Conservation (phyloP, 2,888 invertebrate genomes). For the Lampropteryx suffumata region DNA sequence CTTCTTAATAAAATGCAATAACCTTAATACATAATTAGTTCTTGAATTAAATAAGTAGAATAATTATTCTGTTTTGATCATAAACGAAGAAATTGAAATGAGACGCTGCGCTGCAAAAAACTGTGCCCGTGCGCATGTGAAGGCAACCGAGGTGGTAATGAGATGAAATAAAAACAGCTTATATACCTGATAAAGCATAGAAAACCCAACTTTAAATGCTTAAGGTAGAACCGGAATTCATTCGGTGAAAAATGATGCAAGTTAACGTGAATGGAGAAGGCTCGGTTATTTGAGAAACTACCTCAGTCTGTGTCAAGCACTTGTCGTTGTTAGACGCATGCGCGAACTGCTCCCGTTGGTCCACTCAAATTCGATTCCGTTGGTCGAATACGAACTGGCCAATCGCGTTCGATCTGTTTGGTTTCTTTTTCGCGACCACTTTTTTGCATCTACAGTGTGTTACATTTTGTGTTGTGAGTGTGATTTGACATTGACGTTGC, state of each 20-base stretch:
- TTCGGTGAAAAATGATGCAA: constrained; percentile 38
- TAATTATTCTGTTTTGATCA: background rate
- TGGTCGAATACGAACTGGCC: constrained; percentile 60
- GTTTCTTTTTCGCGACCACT: constrained; percentile 68
- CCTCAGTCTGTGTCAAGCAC: constrained; percentile 69
- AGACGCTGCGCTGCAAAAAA: constrained; percentile 71
- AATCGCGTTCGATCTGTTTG: constrained; percentile 71
- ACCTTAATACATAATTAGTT: too few relatives aligned
- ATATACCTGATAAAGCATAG: constrained; percentile 24
- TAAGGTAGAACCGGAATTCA: constrained; percentile 33
- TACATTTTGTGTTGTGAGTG: constrained; percentile 64
- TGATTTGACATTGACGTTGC: constrained; percentile 62
- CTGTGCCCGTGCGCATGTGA: constrained; percentile 73
- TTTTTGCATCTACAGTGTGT: constrained; percentile 63
- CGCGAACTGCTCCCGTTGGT: constrained; percentile 51
- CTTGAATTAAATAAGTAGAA: too few relatives aligned
- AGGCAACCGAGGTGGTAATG: constrained; percentile 74
- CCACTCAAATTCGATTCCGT: constrained; percentile 65
- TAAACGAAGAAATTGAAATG: constrained; percentile 50
- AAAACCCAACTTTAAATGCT: constrained; percentile 16
- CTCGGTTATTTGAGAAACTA: constrained; percentile 71
- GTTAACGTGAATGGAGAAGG: constrained; percentile 74
- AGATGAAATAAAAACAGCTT: constrained; percentile 37
- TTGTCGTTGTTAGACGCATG: constrained; percentile 62
- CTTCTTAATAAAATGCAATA: too few relatives aligned